Base-by-base conservation (phyloP, 2,797 vertebrate species). In the Pangasius sanitwongsei region DNA sequence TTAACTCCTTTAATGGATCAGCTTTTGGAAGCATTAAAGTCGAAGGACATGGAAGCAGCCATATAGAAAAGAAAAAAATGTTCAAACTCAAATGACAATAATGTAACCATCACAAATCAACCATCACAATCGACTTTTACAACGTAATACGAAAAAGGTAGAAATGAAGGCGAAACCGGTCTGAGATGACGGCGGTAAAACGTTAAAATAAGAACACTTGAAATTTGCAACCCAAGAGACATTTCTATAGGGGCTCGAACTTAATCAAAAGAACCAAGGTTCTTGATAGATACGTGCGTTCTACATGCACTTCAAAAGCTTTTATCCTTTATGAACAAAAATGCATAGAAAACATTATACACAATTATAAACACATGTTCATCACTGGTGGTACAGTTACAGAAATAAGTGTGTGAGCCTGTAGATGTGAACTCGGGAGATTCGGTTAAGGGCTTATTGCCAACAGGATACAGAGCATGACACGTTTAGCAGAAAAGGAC, bases 1-100 rank as follows among this genome's bases (percentile, higher is more conserved):
- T 95, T 93, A 96, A 95, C 93, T 94, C 94, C 93, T 94, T 97
- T 97, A 96, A 96, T 96, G 94, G 94, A 96, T 96, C 94, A 95
- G 94, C 94, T 94, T 96, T 96, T 95, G 96, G 95, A 96, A 96
- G 96, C 95, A 95, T 96, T 94, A 94, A 81, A 80, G 93, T 95
- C 93, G 94, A 95, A 87, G 72, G 92, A 96, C 93, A 95, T 94
- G 92, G 93, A 94, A 94, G 95, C 94, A 95, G 93, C 94, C 94
- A 92, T 93, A 94, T 87, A 92, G 94, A 93, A 70, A 53, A 53
- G 67, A 87, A 89, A 53, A 67, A 57, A 34, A 20, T 23, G 53
- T 8, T 61, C 55, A 34, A 94, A 90, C 89, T 55, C 50, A 94
- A 86, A 94, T 11, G 59, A 41, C 37, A 88, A 63, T 69, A 86